These are phyloP conservation scores for Hydropotes inermis DNA, from an alignment of 2,113 vertebrate genomes.

Conservation along the genomic window DNA sequence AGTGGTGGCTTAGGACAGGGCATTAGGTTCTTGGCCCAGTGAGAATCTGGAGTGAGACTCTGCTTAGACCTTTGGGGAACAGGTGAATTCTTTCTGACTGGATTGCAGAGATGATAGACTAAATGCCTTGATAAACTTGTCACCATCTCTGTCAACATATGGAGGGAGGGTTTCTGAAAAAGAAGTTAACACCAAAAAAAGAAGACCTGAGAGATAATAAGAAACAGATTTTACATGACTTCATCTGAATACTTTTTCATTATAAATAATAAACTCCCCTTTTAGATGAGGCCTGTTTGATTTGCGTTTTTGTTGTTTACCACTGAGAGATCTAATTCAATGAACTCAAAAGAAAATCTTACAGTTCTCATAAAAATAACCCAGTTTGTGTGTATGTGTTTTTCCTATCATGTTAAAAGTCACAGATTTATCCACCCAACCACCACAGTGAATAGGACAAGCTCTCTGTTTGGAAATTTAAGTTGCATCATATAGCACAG, in stretches of 20 bases:
- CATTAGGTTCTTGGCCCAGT: background rate
- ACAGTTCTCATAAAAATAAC: background rate
- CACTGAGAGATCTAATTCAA: background rate
- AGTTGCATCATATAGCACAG: slow-evolving; percentile 81
- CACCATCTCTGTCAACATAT: background rate
- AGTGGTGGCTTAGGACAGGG: background rate
- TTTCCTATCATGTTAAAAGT: background rate
- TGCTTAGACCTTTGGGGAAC: background rate
- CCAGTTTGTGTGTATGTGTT: background rate
- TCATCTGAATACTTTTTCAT: background rate
- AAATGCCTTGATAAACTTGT: background rate
- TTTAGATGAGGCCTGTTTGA: background rate
- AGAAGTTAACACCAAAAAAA: background rate
- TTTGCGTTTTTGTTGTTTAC: background rate
- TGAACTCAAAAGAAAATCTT: background rate
- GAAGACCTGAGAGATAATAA: background rate
- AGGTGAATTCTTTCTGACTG: background rate
- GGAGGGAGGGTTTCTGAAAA: background rate
- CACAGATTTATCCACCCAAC: background rate
- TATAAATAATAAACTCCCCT: background rate
- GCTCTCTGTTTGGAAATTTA: slow-evolving; percentile 72
- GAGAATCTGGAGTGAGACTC: background rate
- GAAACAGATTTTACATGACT: background rate
- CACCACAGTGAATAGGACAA: slow-evolving; percentile 64
- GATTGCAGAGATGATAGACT: background rate